These are phyloP conservation scores for Artibeus lituratus DNA, from an alignment of 2,797 vertebrate genomes.

Conservation along the genomic window DNA sequence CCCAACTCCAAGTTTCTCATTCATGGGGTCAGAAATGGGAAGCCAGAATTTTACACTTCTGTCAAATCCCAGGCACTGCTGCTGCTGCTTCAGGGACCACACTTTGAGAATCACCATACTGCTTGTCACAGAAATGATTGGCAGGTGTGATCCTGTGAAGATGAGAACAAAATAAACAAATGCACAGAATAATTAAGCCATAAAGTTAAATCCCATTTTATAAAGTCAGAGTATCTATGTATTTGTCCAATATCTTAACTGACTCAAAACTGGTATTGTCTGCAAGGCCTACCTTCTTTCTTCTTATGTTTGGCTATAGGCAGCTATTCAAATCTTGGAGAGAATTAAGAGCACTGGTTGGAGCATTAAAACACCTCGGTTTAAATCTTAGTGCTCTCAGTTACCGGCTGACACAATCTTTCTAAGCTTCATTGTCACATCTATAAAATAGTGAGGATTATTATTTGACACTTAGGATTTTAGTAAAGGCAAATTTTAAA, in stretches of 20 bases:
- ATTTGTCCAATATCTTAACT: background rate
- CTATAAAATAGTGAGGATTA: background rate
- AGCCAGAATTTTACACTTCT: background rate
- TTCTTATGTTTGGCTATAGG: background rate
- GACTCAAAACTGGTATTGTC: background rate
- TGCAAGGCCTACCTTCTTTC: background rate
- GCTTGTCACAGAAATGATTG: background rate
- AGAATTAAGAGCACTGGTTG: background rate
- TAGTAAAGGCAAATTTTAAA: background rate
- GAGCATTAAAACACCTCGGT: background rate
- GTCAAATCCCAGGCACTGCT: background rate
- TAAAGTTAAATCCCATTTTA: background rate
- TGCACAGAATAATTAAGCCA: background rate
- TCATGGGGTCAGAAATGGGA: background rate
- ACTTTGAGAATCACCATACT: background rate
- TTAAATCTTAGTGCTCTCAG: background rate
- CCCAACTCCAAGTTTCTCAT: background rate
- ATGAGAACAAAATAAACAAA: background rate
- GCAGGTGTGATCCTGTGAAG: background rate
- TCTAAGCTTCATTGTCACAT: background rate
- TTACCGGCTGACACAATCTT: background rate
- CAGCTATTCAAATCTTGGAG: background rate
- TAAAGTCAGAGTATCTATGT: background rate
- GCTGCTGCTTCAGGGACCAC: background rate
- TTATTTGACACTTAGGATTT: constrained; percentile 10